Evolutionary conservation across 2,113 vertebrate species (phyloP).

Genomic region (Alces alces): DNA sequence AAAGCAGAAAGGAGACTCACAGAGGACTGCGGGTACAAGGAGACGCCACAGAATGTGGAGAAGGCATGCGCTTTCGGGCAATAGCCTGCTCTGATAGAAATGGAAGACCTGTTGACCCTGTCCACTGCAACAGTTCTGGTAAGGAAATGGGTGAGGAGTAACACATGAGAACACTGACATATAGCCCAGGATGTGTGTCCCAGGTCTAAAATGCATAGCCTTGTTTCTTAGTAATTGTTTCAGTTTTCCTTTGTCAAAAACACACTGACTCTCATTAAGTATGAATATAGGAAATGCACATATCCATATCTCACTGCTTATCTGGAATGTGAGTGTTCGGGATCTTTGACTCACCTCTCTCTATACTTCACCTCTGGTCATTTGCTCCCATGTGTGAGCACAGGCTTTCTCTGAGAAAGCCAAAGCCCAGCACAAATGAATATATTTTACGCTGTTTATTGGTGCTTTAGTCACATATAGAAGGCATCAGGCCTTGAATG

Average conservation of each 20-base stretch:
- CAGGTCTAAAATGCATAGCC: background rate
- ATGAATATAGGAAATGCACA: background rate
- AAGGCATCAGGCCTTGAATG: background rate
- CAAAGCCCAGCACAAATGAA: background rate
- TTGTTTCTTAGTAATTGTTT: background rate
- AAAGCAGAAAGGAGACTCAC: conserved; percentile 53
- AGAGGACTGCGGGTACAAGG: conserved; percentile 67
- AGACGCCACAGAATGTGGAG: conserved; percentile 85
- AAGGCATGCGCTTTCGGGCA: conserved; percentile 86
- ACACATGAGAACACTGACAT: background rate
- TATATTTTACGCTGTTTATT: background rate
- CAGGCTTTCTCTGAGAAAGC: background rate
- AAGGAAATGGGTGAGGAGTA: conserved; percentile 55
- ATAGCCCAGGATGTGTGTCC: background rate
- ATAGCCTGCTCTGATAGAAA: conserved; percentile 86
- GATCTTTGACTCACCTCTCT: background rate
- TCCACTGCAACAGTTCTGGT: conserved; percentile 89
- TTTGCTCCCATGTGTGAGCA: background rate
- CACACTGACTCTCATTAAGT: background rate
- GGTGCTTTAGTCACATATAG: background rate
- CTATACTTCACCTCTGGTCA: background rate
- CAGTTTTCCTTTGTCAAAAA: background rate
- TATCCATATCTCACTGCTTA: background rate
- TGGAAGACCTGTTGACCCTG: conserved; percentile 84
- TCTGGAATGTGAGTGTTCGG: background rate